Base-by-base conservation (phyloP, 2,888 invertebrate genomes). In the Nesidiocoris tenuis region DNA sequence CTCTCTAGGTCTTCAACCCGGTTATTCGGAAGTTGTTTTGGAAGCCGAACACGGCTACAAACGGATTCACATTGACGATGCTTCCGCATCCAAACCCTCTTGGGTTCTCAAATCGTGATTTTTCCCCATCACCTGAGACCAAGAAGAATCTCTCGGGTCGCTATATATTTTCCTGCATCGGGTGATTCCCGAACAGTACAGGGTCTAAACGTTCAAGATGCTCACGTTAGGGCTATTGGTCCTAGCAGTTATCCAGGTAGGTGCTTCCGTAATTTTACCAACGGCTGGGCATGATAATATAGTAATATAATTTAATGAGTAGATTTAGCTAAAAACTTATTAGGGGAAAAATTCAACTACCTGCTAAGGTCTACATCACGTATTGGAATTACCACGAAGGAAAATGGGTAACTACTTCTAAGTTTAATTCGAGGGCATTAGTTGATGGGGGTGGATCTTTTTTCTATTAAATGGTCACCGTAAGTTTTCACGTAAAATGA, bases 51-150 rank as follows among this genome's bases (percentile, higher is more conserved):
- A 68, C 67, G 67, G 67, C 17, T 23, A 65, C 21, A 39, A 65
- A 7, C 22, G n/a, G 67, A 56, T 56, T 24, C 67, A 22, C 18
- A 24, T 54, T 55, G 55, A 23, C 22, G 21, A 22, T n/a, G 67
- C 22, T 68, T 68, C 67, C 67, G 67, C 56, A 16, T 68, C 56
- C 67, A 68, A 68, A 68, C 67, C 55, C 56, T 57, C 17, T n/a
- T n/a, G n/a, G n/a, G n/a, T n/a, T 22, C 1, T n/a, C 56, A 18
- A 56, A 56, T 68, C 67, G 67, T 68, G 67, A 68, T 56, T 24
- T 68, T 68, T 56, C 21, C 7, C 56, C 7, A n/a, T n/a, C n/a
- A n/a, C n/a, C 12, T n/a, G 54, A 18, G 19, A 65, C 17, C 12
- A 25, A 24, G 65, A 54, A 65, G 54, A 25, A 18, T 3, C 39